These are phyloP conservation scores for Phasia obesa DNA, from an alignment of 2,888 invertebrate genomes.

Conservation along the genomic window DNA sequence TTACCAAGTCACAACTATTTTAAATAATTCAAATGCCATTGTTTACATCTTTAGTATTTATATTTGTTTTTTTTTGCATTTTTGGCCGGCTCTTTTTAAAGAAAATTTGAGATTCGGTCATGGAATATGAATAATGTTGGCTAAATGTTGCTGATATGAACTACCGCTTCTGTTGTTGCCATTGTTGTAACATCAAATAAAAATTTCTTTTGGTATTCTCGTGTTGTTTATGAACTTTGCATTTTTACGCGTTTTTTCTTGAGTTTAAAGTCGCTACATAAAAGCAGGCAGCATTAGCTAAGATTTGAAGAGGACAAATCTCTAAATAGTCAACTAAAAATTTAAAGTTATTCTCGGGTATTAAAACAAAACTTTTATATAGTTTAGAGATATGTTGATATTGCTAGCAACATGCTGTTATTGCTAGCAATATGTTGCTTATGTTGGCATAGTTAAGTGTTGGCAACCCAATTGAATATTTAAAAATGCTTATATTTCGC, in stretches of 20 bases:
- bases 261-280: too few relatives aligned
- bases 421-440: too few relatives aligned
- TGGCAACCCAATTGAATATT: too few relatives aligned
- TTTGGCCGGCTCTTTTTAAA: background rate
- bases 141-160: slow-evolving; percentile 7
- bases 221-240: background rate
- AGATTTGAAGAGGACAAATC: too few relatives aligned
- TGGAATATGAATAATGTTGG: slow-evolving; percentile 30
- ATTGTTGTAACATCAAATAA: slow-evolving; percentile 11
- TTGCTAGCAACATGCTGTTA: too few relatives aligned
- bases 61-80: background rate
- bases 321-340: too few relatives aligned
- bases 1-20: slow-evolving; percentile 8
- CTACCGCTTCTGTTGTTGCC: background rate
- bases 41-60: background rate
- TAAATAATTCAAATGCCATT: slow-evolving; percentile 31
- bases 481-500: slow-evolving; percentile 26
- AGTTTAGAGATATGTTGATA: too few relatives aligned
- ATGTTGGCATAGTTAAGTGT: too few relatives aligned
- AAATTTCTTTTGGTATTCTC: background rate
- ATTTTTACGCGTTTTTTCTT: background rate
- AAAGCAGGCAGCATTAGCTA: too few relatives aligned
- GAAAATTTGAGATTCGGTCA: background rate
- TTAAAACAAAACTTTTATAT: too few relatives aligned
- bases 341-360: too few relatives aligned